phyloP scores from a whole-genome alignment of 1,140 invertebrate species.

The Monochamus saltuarius region DNA sequence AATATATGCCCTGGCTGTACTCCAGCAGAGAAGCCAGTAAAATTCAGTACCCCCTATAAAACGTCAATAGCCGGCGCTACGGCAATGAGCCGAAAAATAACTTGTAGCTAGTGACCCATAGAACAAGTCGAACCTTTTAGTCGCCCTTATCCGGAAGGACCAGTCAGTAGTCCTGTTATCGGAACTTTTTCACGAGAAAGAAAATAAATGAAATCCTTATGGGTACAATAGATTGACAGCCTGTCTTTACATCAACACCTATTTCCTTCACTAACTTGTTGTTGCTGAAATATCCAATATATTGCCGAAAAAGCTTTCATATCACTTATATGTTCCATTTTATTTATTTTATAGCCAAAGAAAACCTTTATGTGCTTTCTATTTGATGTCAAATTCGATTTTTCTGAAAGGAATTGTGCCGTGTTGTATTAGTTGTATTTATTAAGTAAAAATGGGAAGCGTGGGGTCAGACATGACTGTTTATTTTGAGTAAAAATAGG shows the following conservation, averaged over 20 bases:
- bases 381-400: slow-evolving; percentile 3
- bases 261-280: slow-evolving; percentile 15
- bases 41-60: slow-evolving; percentile 6
- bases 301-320: slow-evolving; percentile 12
- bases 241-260: slow-evolving; percentile 30
- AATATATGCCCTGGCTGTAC: no score
- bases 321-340: slow-evolving; percentile 1
- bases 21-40: not conserved
- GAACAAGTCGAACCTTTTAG: slow-evolving; percentile 27
- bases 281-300: slow-evolving; percentile 17
- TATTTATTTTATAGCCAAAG: slow-evolving; percentile 12
- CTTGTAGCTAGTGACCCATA: slow-evolving; percentile 25
- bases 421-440: no score
- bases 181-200: slow-evolving; percentile 31
- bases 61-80: slow-evolving; percentile 4
- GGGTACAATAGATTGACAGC: slow-evolving; percentile 35
- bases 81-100: slow-evolving; percentile 28
- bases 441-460: no score
- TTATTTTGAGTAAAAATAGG: no score
- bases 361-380: slow-evolving; percentile 5
- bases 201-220: slow-evolving; percentile 40
- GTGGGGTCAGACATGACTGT: no score
- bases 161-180: slow-evolving; percentile 40
- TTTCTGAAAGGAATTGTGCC: not conserved
- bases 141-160: slow-evolving; percentile 30